Conservation (phyloP, 1,140 invertebrate species). For the Homalodisca vitripennis region DNA sequence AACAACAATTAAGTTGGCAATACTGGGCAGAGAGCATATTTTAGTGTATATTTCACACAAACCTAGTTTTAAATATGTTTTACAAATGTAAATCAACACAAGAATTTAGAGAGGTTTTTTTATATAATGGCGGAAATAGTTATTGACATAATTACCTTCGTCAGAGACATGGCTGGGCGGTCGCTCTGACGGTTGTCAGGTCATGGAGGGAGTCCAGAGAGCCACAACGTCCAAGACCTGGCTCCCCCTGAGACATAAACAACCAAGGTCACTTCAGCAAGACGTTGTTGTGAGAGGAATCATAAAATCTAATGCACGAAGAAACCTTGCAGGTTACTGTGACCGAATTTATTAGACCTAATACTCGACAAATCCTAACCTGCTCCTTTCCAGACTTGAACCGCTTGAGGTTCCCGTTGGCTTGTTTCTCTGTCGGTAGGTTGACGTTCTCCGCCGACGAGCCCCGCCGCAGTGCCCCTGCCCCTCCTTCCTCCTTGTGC, state of each 20-base stretch:
- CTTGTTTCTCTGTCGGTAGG: slow-evolving; percentile 13
- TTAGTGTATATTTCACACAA: too few species aligned
- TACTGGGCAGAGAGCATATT: too few species aligned
- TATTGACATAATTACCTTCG: slow-evolving; percentile 59
- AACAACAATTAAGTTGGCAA: too few species aligned
- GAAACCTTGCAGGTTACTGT: too few species aligned
- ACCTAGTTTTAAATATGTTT: too few species aligned
- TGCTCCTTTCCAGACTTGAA: slow-evolving; percentile 53
- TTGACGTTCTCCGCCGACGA: slow-evolving; percentile 49
- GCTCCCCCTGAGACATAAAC: slow-evolving; percentile 11
- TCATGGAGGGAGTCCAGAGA: slow-evolving; percentile 68
- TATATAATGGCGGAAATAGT: too few species aligned
- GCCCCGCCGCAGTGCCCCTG: slow-evolving; percentile 43
- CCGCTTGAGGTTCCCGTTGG: slow-evolving; percentile 45
- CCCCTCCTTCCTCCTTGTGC: neutral
- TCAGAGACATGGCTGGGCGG: slow-evolving; percentile 52
- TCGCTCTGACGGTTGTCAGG: slow-evolving; percentile 46
- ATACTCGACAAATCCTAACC: slow-evolving; percentile 27
- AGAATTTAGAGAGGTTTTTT: too few species aligned
- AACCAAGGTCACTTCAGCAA: neutral
- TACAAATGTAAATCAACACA: too few species aligned
- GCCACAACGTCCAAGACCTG: slow-evolving; percentile 41
- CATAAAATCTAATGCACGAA: too few species aligned
- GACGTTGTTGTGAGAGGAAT: neutral
- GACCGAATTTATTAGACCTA: too few species aligned